phyloP scores from a whole-genome alignment of 2,888 invertebrate species.

The Resseliella maxima region DNA sequence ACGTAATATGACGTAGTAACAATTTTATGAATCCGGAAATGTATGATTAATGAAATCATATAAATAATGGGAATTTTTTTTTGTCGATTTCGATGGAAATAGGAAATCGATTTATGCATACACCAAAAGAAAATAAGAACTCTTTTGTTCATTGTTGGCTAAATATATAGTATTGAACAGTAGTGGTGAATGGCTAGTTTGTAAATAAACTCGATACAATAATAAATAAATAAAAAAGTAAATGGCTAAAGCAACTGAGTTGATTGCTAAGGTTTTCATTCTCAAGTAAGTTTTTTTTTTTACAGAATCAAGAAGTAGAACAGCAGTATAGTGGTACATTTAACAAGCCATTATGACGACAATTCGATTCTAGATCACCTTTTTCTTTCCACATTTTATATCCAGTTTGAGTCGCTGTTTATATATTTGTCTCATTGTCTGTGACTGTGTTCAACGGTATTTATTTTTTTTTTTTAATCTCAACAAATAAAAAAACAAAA shows the following conservation, averaged over 20 bases:
- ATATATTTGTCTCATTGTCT: not conserved
- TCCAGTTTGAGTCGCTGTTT: not conserved
- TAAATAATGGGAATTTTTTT: not conserved
- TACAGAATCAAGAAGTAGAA: not conserved
- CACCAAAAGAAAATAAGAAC: not conserved
- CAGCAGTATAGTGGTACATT: not conserved
- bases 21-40: conserved; percentile 26
- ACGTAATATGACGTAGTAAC: not conserved
- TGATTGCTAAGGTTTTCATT: not conserved
- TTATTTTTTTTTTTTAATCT: not conserved
- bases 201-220: too few species aligned
- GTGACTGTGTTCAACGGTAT: too few species aligned
- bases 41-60: conserved; percentile 16
- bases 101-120: conserved; percentile 9
- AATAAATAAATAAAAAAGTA: too few species aligned
- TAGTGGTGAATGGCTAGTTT: conserved; percentile 17
- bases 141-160: not conserved
- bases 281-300: not conserved
- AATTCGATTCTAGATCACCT: conserved; percentile 30
- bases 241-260: too few species aligned
- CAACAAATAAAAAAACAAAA: not conserved
- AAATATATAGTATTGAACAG: not conserved
- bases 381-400: not conserved
- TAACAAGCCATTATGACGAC: conserved; percentile 1
- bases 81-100: not conserved